Evolutionary conservation across 2,888 invertebrate genomes (phyloP).

Genomic region (Epinotia brunnichana): DNA sequence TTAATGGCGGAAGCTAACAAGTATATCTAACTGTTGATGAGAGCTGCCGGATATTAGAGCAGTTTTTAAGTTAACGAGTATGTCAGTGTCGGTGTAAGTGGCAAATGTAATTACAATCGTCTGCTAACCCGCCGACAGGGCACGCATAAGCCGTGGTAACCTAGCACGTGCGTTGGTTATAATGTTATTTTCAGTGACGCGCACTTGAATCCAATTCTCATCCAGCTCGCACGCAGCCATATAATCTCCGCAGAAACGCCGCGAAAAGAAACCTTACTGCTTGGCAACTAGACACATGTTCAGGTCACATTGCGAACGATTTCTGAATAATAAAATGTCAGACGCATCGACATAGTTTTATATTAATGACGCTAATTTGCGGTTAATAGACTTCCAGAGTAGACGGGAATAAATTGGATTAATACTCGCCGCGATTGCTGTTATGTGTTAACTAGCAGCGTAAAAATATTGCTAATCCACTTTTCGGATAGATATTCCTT

Average conservation of each 20-base stretch:
- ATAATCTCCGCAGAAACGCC: conserved; percentile 60
- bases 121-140: conserved; percentile 12
- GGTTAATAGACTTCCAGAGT: conserved; percentile 34
- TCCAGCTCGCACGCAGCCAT: conserved; percentile 68
- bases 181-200: conserved; percentile 75
- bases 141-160: conserved; percentile 57
- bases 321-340: conserved; percentile 28
- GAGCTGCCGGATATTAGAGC: background rate
- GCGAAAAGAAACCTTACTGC: conserved; percentile 70
- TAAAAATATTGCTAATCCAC: background rate
- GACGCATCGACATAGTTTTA: conserved; percentile 33
- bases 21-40: background rate
- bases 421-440: conserved; percentile 8
- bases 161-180: conserved; percentile 66
- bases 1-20: background rate
- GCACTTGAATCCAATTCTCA: conserved; percentile 70
- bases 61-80: conserved; percentile 8
- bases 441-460: conserved; percentile 1
- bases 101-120: background rate
- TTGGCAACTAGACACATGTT: conserved; percentile 58
- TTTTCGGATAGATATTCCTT: conserved; percentile 1
- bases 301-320: conserved; percentile 17
- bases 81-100: background rate
- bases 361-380: conserved; percentile 36
- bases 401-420: conserved; percentile 24